Percentiles rank a stretch among this genome's conserved stretches.
These are phyloP conservation scores for Nematopogon swammerdamellus DNA, from an alignment of 2,888 invertebrate genomes.

Conservation along the genomic window DNA sequence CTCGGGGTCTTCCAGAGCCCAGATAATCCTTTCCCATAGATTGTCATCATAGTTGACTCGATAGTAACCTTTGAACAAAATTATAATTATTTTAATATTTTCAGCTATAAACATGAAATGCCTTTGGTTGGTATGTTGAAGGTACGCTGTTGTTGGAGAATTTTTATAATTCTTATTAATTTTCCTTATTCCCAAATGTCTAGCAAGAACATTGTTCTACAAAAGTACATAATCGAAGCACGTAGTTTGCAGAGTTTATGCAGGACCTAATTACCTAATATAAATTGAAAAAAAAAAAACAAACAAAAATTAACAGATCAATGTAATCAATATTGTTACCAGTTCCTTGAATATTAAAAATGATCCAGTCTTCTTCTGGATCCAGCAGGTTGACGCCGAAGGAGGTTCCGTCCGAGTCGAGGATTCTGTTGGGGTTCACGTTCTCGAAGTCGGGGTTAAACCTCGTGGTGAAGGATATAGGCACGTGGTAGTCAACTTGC, in stretches of 20 bases:
- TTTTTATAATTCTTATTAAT: too few species aligned
- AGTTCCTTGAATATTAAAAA: conserved; percentile 37
- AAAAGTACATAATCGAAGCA: too few species aligned
- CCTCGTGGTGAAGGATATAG: conserved; percentile 47
- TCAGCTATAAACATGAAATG: too few species aligned
- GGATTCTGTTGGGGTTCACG: conserved; percentile 22
- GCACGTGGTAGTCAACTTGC: conserved; percentile 24
- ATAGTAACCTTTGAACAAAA: conserved; percentile 51
- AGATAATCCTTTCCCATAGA: conserved; percentile 63
- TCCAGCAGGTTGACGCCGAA: conserved; percentile 18
- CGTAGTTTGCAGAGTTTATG: too few species aligned
- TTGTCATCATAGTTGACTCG: conserved; percentile 65
- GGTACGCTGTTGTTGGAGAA: too few species aligned
- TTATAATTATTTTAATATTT: conserved; percentile 1
- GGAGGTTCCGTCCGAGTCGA: conserved; percentile 16
- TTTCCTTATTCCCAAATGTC: too few species aligned
- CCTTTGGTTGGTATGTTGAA: not conserved
- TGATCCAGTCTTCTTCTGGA: conserved; percentile 29
- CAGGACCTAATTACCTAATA: too few species aligned
- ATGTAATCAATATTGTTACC: not conserved
- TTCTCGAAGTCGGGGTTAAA: conserved; percentile 26
- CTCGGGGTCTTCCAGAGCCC: conserved; percentile 52
- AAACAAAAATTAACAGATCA: not conserved
- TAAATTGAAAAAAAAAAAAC: too few species aligned
- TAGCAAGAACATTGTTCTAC: too few species aligned